Evolutionary conservation across 2,113 vertebrate genomes (phyloP).

Genomic region (Polypterus bichir): DNA sequence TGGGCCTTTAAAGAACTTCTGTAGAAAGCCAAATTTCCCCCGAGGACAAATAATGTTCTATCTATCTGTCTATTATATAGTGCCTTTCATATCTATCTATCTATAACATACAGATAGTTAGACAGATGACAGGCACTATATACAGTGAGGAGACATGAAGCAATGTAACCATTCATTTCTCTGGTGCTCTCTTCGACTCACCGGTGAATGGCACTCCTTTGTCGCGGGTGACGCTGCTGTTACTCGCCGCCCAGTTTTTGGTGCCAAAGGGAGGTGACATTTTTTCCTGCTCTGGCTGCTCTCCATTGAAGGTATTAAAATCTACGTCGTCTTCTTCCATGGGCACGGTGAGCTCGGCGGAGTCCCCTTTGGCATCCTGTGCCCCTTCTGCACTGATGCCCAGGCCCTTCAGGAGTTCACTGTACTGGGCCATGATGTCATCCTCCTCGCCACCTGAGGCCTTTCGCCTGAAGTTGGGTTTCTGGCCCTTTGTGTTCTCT

Average conservation of each 20-base stretch:
- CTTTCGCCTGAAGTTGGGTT: constrained; percentile 23
- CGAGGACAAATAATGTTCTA: no score
- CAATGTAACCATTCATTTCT: not conserved
- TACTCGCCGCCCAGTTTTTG: constrained; percentile 29
- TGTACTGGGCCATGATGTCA: constrained; percentile 71
- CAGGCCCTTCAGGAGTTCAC: constrained; percentile 76
- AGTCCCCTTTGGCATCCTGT: constrained; percentile 27
- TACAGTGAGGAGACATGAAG: no score
- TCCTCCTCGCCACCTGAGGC: constrained; percentile 35
- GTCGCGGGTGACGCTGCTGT: constrained; percentile 28
- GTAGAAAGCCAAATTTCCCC: no score
- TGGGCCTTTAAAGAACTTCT: no score
- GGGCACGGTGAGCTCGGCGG: constrained; percentile 26
- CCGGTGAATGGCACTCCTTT: constrained; percentile 78
- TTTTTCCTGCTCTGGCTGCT: constrained; percentile 59
- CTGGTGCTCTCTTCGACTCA: constrained; percentile 22
- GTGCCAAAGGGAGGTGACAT: constrained; percentile 50
- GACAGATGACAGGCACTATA: no score
- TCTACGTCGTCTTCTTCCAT: constrained; percentile 55
- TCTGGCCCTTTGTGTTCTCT: constrained; percentile 29
- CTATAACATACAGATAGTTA: no score
- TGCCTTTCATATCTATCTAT: no score
- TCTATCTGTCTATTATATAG: no score
- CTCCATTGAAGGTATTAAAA: constrained; percentile 63
- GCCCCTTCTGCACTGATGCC: constrained; percentile 39